Base-by-base conservation (phyloP, 2,888 invertebrate species). In the Brachypalpus laphriformis region DNA sequence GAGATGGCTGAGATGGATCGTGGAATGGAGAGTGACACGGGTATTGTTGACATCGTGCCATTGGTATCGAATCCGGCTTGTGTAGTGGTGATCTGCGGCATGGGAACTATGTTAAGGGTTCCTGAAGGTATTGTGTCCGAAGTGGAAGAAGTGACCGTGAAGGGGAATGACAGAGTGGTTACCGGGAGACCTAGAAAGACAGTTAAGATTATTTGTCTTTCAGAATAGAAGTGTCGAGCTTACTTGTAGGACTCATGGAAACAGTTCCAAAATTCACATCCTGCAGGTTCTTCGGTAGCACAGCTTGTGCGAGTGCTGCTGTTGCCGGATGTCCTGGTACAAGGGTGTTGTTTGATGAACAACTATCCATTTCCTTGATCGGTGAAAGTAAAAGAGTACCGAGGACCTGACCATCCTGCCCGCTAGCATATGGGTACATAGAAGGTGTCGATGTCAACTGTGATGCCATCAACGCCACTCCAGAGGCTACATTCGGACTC, bases 341-440 rank as follows among this genome's bases (percentile, higher is more conserved):
- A 87, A 95, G 91, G 56, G 95, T 95, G 89, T 95, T 95, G 90
- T 95, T 95, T 59, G 95, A 95, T 0, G 95, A 95, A 40, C 94
- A 94, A 85, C 96, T 95, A 88, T 97, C 97, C 87, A 96, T 93
- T 92, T 97, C 97, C 90, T 96, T 96, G 82, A 97, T 97, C 0
- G 97, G 97, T 1, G 96, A 96, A 14, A 97, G 92, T 45, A 96
- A 94, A 28, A 97, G 92, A 8, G 95, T 96, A 89, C 96, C 95
- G 2, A 96, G 93, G 40, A 96, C 95, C 2, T 96, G 95, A 56
- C 95, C 93, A 88, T 96, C 96, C 81, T 94, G 94, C 78, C 88
- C 87, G 89, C 89, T 88, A 90, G 89, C 88, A 87, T 90, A 90
- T 28, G 93, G 93, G 87, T 92, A 93, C 85, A 93, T 91, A 6